phyloP scores from a whole-genome alignment of 2,113 vertebrate genomes.

The Gadus macrocephalus region DNA sequence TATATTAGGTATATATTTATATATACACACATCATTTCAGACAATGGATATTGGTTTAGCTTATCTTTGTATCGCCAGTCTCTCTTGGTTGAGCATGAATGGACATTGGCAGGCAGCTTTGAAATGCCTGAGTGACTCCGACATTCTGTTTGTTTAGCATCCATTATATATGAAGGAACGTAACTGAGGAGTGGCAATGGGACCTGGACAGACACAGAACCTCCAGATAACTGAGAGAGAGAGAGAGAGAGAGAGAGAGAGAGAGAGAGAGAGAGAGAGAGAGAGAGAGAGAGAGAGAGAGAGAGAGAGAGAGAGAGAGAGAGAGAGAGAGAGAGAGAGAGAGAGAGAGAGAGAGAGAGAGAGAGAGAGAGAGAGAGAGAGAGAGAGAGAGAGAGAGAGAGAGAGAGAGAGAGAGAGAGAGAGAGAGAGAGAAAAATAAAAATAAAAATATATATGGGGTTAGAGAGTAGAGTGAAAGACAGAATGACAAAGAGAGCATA shows the following conservation, averaged over 20 bases:
- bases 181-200: too few relatives aligned
- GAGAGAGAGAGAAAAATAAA: not conserved
- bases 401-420: not conserved
- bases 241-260: slow-evolving; percentile 14
- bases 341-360: not conserved
- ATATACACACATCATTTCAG: not conserved
- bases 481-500: not conserved
- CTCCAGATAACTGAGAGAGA: too few relatives aligned
- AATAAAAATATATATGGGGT: slow-evolving; percentile 15
- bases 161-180: slow-evolving; percentile 60
- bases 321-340: not conserved
- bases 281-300: slow-evolving; percentile 14
- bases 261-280: not conserved
- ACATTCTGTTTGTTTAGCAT: slow-evolving; percentile 66
- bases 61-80: too few relatives aligned
- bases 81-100: too few relatives aligned
- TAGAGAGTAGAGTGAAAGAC: slow-evolving; percentile 22
- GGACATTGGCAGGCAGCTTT: too few relatives aligned
- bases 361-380: slow-evolving; percentile 1
- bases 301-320: slow-evolving; percentile 9
- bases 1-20: too few relatives aligned
- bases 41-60: too few relatives aligned
- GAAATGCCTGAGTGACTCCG: slow-evolving; percentile 51
- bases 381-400: not conserved
- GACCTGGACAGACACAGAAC: too few relatives aligned